Percentiles rank a stretch among this genome's conserved stretches.
phyloP scores from a whole-genome alignment of 1,140 invertebrate genomes.

The Leguminivora glycinivorella region DNA sequence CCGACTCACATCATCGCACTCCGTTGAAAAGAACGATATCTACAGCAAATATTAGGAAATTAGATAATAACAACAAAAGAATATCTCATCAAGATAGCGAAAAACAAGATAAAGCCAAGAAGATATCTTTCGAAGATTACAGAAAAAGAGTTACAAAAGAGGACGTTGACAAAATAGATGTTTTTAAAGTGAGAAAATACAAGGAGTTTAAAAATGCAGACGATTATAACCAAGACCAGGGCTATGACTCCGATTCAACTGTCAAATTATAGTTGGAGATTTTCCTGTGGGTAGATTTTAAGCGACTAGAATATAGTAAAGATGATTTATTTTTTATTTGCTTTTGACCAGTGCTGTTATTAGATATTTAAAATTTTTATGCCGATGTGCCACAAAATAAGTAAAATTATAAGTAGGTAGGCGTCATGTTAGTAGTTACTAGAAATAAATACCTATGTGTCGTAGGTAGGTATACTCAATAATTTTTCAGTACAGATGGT shows the following conservation, averaged over 20 bases:
- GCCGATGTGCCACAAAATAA: neutral
- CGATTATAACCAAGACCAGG: constrained; percentile 34
- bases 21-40: neutral
- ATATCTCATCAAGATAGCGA: neutral
- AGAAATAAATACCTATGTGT: too few species aligned
- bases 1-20: neutral
- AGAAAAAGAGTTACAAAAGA: constrained; percentile 34
- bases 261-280: constrained; percentile 31
- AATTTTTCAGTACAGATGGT: too few species aligned
- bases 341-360: neutral
- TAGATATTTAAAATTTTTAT: neutral
- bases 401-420: too few species aligned
- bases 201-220: constrained; percentile 7
- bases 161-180: neutral
- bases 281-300: neutral
- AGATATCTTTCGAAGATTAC: constrained; percentile 43
- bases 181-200: neutral
- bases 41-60: neutral
- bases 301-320: neutral
- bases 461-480: too few species aligned
- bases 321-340: neutral
- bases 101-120: constrained; percentile 29
- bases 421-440: too few species aligned
- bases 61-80: neutral
- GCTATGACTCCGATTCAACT: constrained; percentile 41